These are phyloP conservation scores for Setophaga coronata DNA, from an alignment of 2,113 vertebrate species.

Conservation along the genomic window DNA sequence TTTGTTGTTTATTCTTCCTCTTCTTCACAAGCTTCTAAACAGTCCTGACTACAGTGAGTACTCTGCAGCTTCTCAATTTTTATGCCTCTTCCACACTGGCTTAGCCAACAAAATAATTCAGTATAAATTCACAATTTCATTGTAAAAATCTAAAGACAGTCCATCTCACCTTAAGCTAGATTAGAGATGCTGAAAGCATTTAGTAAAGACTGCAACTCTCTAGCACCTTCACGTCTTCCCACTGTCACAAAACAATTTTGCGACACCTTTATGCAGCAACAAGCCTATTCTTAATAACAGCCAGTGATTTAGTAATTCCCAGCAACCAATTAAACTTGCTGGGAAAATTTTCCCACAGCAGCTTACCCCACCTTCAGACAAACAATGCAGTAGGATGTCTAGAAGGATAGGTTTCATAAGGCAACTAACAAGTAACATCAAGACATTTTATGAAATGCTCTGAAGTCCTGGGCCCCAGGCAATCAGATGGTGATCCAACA, in stretches of 20 bases:
- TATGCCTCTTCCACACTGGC: not conserved
- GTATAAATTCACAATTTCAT: not conserved
- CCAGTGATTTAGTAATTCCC: slow-evolving; percentile 12
- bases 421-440: slow-evolving; percentile 18
- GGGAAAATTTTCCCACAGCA: not conserved
- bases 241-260: not conserved
- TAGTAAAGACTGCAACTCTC: not conserved
- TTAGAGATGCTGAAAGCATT: not conserved
- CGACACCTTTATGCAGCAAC: not conserved
- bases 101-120: not conserved
- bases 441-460: not conserved
- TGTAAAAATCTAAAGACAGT: not conserved
- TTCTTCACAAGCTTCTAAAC: not conserved
- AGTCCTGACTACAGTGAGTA: not conserved
- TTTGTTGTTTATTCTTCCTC: not conserved
- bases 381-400: slow-evolving; percentile 37
- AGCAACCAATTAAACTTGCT: slow-evolving; percentile 29
- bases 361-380: slow-evolving; percentile 9
- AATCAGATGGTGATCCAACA: not conserved
- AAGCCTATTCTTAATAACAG: not conserved
- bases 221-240: not conserved
- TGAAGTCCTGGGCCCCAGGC: not conserved
- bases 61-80: not conserved
- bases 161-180: not conserved
- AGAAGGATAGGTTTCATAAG: slow-evolving; percentile 50